Evolutionary conservation across 2,888 invertebrate genomes (phyloP).

Genomic region (Trissolcus brochymenae): DNA sequence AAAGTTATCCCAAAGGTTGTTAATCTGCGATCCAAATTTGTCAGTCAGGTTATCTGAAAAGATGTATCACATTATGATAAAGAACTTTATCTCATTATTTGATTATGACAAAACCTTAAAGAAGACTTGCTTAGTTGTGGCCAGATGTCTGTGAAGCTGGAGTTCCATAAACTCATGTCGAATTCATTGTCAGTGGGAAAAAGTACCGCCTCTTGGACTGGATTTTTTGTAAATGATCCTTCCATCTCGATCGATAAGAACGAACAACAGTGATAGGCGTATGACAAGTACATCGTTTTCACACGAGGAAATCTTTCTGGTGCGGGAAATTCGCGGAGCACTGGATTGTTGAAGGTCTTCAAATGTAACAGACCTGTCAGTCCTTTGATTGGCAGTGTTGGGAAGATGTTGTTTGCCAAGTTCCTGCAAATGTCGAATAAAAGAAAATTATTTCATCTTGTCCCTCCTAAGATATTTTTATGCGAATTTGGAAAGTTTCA

Average conservation of each 20-base stretch:
- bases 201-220: slow-evolving; percentile 81
- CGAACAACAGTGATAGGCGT: slow-evolving; percentile 91
- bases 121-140: slow-evolving; percentile 86
- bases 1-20: slow-evolving; percentile 84
- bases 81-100: background rate
- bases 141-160: slow-evolving; percentile 88
- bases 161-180: slow-evolving; percentile 88
- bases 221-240: slow-evolving; percentile 69
- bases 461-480: no score
- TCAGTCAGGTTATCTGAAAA: slow-evolving; percentile 83
- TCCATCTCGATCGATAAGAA: slow-evolving; percentile 77
- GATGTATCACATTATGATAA: slow-evolving; percentile 4
- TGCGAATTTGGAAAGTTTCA: background rate
- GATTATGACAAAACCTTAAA: background rate
- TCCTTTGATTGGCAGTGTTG: slow-evolving; percentile 88
- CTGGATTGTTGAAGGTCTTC: slow-evolving; percentile 94
- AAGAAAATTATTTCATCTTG: background rate
- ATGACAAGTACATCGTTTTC: slow-evolving; percentile 89
- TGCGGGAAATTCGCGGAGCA: slow-evolving; percentile 90
- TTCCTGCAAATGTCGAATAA: slow-evolving; percentile 81
- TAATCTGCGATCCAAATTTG: slow-evolving; percentile 84
- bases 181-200: slow-evolving; percentile 84
- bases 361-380: slow-evolving; percentile 88
- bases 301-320: slow-evolving; percentile 92
- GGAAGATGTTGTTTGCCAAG: slow-evolving; percentile 92